Evolutionary conservation across 2,113 vertebrate species (phyloP).

Genomic region (Taxidea taxus): DNA sequence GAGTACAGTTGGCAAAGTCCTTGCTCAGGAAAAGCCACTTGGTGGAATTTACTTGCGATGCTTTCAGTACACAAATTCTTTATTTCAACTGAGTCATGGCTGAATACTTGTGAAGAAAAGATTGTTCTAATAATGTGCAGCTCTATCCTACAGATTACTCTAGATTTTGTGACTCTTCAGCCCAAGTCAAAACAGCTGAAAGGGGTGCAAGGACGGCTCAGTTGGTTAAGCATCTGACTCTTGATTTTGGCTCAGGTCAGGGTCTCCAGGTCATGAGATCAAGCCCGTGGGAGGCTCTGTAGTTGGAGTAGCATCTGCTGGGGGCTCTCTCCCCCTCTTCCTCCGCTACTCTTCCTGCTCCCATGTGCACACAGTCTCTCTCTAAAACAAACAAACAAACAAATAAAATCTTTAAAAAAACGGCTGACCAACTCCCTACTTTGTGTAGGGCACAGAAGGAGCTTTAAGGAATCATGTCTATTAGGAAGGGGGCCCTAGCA

Average conservation of each 20-base stretch:
- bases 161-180: neutral
- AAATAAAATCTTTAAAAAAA: neutral
- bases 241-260: neutral
- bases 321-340: neutral
- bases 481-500: neutral
- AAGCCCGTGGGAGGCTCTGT: neutral
- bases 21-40: neutral
- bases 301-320: neutral
- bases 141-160: neutral
- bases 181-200: neutral
- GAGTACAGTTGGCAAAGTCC: neutral
- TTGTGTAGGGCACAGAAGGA: neutral
- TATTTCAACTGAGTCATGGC: neutral
- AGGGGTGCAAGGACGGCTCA: neutral
- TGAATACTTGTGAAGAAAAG: neutral
- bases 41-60: neutral
- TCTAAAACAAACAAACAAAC: neutral
- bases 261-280: neutral
- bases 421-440: neutral
- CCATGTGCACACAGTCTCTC: neutral
- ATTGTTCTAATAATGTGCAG: neutral
- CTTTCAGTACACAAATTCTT: neutral
- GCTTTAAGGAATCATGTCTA: neutral
- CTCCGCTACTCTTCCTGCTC: neutral
- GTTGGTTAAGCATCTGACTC: neutral